Evolutionary conservation across 2,797 vertebrate genomes (phyloP).

Genomic region (Atherinosoma microstoma): DNA sequence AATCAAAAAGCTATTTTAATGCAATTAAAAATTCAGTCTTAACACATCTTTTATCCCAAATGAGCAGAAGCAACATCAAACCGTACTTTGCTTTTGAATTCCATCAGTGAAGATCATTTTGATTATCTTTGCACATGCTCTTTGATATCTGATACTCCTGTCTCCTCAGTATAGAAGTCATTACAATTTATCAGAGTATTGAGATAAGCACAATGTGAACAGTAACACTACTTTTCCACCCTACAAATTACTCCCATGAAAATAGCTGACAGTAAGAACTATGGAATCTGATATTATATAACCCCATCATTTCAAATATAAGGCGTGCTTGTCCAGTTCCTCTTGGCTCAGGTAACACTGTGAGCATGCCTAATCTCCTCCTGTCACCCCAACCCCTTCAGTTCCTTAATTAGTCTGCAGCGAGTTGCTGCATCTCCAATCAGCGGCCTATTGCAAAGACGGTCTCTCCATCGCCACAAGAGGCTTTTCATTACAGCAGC

Average conservation of each 20-base stretch:
- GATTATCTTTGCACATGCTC: constrained; percentile 10
- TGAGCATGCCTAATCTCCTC: constrained; percentile 73
- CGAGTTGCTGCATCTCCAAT: constrained; percentile 80
- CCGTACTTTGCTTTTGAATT: background rate
- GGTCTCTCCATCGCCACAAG: constrained; percentile 80
- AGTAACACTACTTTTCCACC: background rate
- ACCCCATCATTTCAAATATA: constrained; percentile 21
- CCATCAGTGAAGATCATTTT: background rate
- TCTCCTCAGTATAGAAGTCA: background rate
- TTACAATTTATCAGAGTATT: constrained; percentile 15
- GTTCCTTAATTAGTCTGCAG: constrained; percentile 78
- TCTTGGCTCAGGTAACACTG: constrained; percentile 39
- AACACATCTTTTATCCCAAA: background rate
- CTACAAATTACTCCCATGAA: constrained; percentile 1
- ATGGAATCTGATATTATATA: background rate
- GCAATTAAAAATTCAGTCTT: background rate
- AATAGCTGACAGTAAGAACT: background rate
- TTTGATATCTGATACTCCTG: background rate
- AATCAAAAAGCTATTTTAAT: background rate
- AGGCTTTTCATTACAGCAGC: constrained; percentile 81
- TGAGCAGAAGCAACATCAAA: background rate
- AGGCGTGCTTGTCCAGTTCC: constrained; percentile 47
- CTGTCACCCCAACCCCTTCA: constrained; percentile 63
- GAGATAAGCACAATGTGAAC: constrained; percentile 12
- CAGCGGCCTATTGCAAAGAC: constrained; percentile 76